These are phyloP conservation scores for Sarcophilus harrisii DNA, from an alignment of 2,797 vertebrate genomes.

Conservation along the genomic window DNA sequence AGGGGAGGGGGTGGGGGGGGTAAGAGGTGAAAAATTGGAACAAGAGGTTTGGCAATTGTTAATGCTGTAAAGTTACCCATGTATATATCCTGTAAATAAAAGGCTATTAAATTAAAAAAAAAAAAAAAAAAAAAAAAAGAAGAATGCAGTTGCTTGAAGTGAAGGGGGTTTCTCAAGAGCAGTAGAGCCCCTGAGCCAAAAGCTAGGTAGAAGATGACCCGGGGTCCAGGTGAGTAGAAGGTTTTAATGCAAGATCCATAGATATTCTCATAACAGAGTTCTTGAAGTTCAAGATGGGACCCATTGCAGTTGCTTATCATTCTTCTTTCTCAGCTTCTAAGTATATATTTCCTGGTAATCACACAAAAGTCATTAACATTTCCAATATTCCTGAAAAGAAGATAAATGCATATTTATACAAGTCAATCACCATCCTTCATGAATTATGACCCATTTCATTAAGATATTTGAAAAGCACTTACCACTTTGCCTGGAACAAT, in stretches of 20 bases:
- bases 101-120: too few relatives aligned
- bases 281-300: fast-evolving
- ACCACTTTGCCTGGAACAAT: too few relatives aligned
- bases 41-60: too few relatives aligned
- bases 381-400: background rate
- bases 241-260: conserved; percentile 63
- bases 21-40: too few relatives aligned
- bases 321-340: fast-evolving
- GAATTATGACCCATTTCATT: too few relatives aligned
- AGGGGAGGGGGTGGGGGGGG: too few relatives aligned
- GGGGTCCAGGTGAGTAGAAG: background rate
- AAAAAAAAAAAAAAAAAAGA: too few relatives aligned
- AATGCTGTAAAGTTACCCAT: too few relatives aligned
- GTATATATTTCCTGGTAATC: background rate
- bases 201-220: conserved; percentile 32
- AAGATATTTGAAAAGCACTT: too few relatives aligned
- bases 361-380: background rate
- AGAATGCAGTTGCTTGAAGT: conserved; percentile 79
- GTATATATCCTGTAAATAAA: too few relatives aligned
- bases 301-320: conserved; percentile 26
- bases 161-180: conserved; percentile 70
- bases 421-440: too few relatives aligned
- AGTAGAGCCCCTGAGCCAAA: conserved; percentile 53
- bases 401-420: too few relatives aligned
- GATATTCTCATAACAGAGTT: conserved; percentile 56